Evolutionary conservation across 35 echinoderm and acorn worm genomes (phyloP).

Genomic region (Heliocidaris tuberculata): DNA sequence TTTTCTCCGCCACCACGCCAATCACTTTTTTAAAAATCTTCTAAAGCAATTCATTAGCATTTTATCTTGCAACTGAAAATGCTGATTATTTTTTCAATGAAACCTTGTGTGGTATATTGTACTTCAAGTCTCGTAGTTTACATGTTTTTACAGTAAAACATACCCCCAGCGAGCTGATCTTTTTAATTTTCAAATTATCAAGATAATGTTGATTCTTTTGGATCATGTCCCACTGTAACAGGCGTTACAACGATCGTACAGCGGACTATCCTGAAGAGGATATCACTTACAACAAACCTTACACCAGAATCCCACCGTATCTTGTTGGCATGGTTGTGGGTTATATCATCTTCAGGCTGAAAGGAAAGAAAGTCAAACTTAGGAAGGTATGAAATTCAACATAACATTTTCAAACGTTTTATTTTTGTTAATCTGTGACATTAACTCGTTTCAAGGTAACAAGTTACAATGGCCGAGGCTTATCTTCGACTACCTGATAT

Average conservation of each 20-base stretch:
- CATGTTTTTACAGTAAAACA: background rate
- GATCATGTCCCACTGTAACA: background rate
- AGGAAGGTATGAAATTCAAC: background rate
- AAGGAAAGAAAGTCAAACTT: conserved; percentile 23
- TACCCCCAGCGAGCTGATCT: background rate
- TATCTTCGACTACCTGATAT: too few species aligned
- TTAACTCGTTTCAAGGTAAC: too few species aligned
- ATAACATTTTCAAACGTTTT: too few species aligned
- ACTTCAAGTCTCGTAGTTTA: too few species aligned
- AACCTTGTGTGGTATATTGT: too few species aligned
- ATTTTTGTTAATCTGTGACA: too few species aligned
- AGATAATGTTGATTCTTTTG: background rate
- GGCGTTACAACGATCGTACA: background rate
- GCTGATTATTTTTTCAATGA: too few species aligned
- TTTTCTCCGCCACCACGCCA: too few species aligned
- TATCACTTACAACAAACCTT: background rate
- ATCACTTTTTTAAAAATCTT: too few species aligned
- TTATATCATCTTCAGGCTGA: conserved; percentile 13
- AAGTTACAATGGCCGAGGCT: too few species aligned
- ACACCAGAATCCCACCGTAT: conserved; percentile 7
- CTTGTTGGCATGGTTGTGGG: conserved; percentile 23
- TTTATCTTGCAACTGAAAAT: too few species aligned
- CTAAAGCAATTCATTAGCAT: too few species aligned
- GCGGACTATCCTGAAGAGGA: background rate
- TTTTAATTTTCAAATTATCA: background rate